These are phyloP conservation scores for Hippopotamus amphibius DNA, from an alignment of 2,113 vertebrate genomes.

Conservation along the genomic window DNA sequence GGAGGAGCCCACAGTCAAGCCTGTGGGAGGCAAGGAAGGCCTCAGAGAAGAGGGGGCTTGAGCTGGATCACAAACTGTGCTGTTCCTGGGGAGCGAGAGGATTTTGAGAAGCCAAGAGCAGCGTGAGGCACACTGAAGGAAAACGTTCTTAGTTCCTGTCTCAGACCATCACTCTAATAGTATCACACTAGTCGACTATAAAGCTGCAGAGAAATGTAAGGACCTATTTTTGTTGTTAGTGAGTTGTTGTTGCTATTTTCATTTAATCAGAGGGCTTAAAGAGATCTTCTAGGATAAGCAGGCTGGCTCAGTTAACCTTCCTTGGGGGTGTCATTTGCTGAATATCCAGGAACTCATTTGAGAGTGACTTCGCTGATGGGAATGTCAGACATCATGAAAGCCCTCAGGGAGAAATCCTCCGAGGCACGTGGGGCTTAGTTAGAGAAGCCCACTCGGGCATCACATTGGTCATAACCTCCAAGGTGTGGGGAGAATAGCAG, in stretches of 20 bases:
- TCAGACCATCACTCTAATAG: background rate
- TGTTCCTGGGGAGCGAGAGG: background rate
- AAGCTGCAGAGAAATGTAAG: background rate
- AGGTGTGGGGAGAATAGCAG: background rate
- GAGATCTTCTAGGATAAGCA: conserved; percentile 3
- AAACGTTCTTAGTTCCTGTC: background rate
- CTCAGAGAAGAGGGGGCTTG: background rate
- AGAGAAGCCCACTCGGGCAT: background rate
- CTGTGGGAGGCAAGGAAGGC: background rate
- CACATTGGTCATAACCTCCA: background rate
- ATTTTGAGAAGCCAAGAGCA: background rate
- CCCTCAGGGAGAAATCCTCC: background rate
- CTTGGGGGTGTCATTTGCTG: background rate
- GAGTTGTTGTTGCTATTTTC: background rate
- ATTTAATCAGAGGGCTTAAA: background rate
- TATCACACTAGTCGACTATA: background rate
- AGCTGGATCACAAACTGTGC: background rate
- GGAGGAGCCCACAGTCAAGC: background rate
- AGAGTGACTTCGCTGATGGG: background rate
- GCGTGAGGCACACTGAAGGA: background rate
- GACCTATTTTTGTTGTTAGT: conserved; percentile 36
- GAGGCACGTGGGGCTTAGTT: background rate
- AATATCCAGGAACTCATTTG: background rate
- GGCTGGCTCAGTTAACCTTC: background rate
- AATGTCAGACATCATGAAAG: background rate